Evolutionary conservation across 2,888 invertebrate species (phyloP), one percentile per base, ranked within the genome.

Genomic region (Parthenolecanium corni): DNA sequence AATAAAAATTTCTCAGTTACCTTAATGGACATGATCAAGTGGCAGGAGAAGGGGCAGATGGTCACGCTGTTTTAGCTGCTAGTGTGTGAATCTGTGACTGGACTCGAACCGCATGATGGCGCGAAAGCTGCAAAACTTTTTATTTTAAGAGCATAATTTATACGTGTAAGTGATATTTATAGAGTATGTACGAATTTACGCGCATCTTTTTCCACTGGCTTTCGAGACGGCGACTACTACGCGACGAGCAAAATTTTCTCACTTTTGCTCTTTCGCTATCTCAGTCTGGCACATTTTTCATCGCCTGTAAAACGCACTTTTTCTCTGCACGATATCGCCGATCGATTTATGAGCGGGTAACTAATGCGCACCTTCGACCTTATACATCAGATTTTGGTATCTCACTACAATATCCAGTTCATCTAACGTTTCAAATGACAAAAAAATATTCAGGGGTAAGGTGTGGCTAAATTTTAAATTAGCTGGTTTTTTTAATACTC

Each of bases 261-360:
- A 40, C 42, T 54, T 54, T n/a, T 16, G 36, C 2, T 40, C 53
- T 20, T 38, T 23, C 5, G 16, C 16, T 14, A 47, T 14, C 46
- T 57, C 46, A 44, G 24, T 36, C 20, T 2, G 18, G 12, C 11
- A 11, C 1, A 44, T 44, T 49, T 49, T 49, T 49, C 49, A 42
- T 9, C 44, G 44, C 14, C 4, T 4, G 44, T 42, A 42, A n/a
- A n/a, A 42, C 44, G 44, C 44, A 14, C 44, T 42, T 42, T 42
- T 14, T 14, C 44, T 18, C 44, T 14, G 23, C 23, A 23, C 20
- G 21, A 21, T 31, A 31, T 31, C 4, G 23, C 14, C 51, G 51
- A 61, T 61, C 61, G 61, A 61, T 61, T 61, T 31, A 47, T 61
- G 61, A 61, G 49, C 38, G 51, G 20, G 36, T 11, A 36, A 61